Evolutionary conservation across 1,140 invertebrate genomes (phyloP).

Genomic region (Drosophila prosaltans): DNA sequence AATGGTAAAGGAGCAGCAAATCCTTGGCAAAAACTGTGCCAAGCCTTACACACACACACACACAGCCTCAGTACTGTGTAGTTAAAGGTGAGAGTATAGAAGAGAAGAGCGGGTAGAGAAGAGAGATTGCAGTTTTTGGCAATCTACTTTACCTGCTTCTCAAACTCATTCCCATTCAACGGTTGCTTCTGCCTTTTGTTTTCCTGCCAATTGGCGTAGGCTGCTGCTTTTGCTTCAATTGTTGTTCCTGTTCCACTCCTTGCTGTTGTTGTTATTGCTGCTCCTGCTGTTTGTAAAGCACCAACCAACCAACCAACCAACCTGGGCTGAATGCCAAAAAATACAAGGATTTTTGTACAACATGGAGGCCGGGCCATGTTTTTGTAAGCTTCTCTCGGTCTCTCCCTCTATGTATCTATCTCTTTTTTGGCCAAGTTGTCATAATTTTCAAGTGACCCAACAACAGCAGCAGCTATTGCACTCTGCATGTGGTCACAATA

Average conservation of each 20-base stretch:
- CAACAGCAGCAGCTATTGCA: not conserved
- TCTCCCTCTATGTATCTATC: slow-evolving; percentile 4
- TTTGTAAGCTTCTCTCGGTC: not conserved
- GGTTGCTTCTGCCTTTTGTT: slow-evolving; percentile 35
- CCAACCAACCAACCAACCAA: not conserved
- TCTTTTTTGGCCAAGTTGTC: slow-evolving; percentile 62
- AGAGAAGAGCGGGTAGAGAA: not conserved
- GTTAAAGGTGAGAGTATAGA: slow-evolving; percentile 13
- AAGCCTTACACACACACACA: slow-evolving; percentile 1
- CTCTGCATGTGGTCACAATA: slow-evolving; percentile 63
- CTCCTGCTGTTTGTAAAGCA: not conserved
- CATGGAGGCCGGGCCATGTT: slow-evolving; percentile 16
- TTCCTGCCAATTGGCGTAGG: slow-evolving; percentile 58
- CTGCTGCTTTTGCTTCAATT: slow-evolving; percentile 21
- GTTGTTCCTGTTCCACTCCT: slow-evolving; percentile 1
- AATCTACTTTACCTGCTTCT: slow-evolving; percentile 29
- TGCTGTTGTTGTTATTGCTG: slow-evolving; percentile 28
- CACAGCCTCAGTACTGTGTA: not conserved
- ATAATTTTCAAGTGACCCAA: slow-evolving; percentile 75
- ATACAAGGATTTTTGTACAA: slow-evolving; percentile 41
- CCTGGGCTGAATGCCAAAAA: slow-evolving; percentile 45
- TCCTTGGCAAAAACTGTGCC: slow-evolving; percentile 55
- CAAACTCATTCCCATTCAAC: not conserved
- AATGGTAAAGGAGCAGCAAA: not conserved
- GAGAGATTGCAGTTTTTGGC: slow-evolving; percentile 38